Evolutionary conservation across 2,113 vertebrate genomes (phyloP).

Genomic region (Rallus limicola): DNA sequence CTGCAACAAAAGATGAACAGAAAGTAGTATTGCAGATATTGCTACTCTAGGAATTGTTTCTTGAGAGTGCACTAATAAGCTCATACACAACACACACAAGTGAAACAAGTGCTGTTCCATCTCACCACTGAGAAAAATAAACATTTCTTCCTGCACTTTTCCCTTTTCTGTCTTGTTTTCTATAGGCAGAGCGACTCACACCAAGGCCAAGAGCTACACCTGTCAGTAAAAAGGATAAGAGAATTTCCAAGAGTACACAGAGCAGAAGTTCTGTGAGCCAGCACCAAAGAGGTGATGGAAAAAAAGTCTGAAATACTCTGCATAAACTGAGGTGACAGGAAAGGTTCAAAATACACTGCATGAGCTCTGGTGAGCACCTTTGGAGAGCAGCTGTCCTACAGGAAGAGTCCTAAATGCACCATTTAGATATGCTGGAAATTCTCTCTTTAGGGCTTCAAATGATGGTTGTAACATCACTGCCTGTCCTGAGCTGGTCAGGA

Average conservation of each 20-base stretch:
- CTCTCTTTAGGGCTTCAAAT: not conserved
- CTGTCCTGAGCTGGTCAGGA: not conserved
- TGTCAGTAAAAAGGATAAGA: not conserved
- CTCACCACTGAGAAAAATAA: not conserved
- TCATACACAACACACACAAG: not conserved
- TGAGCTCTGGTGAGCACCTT: not conserved
- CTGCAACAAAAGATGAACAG: conserved; percentile 41
- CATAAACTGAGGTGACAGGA: not conserved
- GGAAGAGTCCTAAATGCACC: not conserved
- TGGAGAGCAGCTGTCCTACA: not conserved
- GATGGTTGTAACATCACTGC: not conserved
- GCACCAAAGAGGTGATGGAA: not conserved
- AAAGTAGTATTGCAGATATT: not conserved
- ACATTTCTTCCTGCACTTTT: not conserved
- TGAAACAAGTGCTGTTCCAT: not conserved
- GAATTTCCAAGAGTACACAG: not conserved
- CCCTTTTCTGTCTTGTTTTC: not conserved
- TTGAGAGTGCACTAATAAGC: not conserved
- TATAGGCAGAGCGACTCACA: not conserved
- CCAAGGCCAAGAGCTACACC: not conserved
- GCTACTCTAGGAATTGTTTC: not conserved
- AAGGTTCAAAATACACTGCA: not conserved
- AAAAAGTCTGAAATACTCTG: not conserved
- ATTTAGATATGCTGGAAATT: not conserved
- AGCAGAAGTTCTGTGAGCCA: not conserved